Conservation (phyloP, 2,888 invertebrate genomes). For the Stegana nigrithorax region DNA sequence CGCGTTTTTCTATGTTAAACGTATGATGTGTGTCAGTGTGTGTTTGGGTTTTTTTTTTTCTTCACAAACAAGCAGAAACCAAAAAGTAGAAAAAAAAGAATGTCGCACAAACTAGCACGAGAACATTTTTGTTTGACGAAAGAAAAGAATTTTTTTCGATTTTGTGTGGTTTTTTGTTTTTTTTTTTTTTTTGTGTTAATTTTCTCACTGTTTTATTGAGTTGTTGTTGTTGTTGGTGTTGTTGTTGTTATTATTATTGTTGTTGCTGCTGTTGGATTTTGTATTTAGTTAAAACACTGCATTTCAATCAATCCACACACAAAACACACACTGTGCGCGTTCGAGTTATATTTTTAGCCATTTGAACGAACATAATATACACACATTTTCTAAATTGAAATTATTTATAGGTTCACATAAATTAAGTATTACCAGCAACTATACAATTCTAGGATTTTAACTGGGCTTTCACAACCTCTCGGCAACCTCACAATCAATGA, state of each 20-base stretch:
- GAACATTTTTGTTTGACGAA: too few species aligned
- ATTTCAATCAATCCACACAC: constrained; percentile 50
- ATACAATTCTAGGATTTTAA: not conserved
- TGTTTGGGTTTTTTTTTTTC: constrained; percentile 16
- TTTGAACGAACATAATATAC: constrained; percentile 35
- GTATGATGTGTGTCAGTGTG: constrained; percentile 13
- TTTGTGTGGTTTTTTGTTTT: constrained; percentile 18
- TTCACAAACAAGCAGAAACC: too few species aligned
- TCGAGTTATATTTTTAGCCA: constrained; percentile 51
- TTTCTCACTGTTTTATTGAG: constrained; percentile 1
- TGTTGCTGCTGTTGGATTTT: constrained; percentile 24
- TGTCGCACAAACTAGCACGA: constrained; percentile 11
- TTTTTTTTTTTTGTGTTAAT: not conserved
- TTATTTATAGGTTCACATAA: constrained; percentile 65
- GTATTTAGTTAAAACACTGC: constrained; percentile 38
- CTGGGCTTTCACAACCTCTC: not conserved
- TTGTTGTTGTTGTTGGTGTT: constrained; percentile 21
- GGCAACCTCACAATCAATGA: too few species aligned
- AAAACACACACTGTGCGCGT: constrained; percentile 26
- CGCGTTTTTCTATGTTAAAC: not conserved
- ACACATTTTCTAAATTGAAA: constrained; percentile 56
- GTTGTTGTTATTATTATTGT: constrained; percentile 31
- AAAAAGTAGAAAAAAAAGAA: constrained; percentile 29
- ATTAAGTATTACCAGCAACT: constrained; percentile 55
- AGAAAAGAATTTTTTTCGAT: constrained; percentile 6